Evolutionary conservation across 2,113 vertebrate genomes (phyloP).

Genomic region (Odocoileus virginianus): DNA sequence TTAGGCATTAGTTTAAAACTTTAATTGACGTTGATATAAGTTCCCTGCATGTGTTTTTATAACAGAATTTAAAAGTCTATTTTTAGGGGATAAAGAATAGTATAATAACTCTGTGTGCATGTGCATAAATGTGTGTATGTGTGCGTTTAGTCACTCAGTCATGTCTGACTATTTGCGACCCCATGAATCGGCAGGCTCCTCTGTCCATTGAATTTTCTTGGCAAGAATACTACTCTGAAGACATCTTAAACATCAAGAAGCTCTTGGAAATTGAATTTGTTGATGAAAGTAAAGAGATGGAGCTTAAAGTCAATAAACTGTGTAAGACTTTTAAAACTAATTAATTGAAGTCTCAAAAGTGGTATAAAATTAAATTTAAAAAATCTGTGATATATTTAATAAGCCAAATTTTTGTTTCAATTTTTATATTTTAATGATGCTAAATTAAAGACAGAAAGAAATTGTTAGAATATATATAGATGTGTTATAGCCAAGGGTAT

Average conservation of each 20-base stretch:
- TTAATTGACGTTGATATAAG: not conserved
- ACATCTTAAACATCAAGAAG: not conserved
- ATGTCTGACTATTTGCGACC: not conserved
- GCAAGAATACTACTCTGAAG: not conserved
- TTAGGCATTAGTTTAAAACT: not conserved
- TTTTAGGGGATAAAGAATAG: not conserved
- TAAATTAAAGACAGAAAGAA: not conserved
- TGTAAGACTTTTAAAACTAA: not conserved
- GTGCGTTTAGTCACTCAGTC: not conserved
- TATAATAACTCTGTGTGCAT: not conserved
- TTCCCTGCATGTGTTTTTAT: not conserved
- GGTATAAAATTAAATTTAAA: not conserved
- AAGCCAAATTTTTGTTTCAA: not conserved
- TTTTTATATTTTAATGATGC: not conserved
- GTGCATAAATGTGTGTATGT: accelerated
- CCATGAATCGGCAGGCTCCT: not conserved
- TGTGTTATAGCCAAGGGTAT: not conserved
- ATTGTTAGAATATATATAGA: not conserved
- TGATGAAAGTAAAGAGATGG: not conserved
- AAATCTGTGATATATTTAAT: not conserved
- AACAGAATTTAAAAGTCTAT: not conserved
- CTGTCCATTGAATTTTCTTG: not conserved
- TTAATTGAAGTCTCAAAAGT: accelerated
- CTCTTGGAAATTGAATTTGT: not conserved
- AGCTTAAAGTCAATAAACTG: not conserved